Conservation (phyloP, 92 coral and sea anemone species). For the Epizoanthus fatuus region DNA sequence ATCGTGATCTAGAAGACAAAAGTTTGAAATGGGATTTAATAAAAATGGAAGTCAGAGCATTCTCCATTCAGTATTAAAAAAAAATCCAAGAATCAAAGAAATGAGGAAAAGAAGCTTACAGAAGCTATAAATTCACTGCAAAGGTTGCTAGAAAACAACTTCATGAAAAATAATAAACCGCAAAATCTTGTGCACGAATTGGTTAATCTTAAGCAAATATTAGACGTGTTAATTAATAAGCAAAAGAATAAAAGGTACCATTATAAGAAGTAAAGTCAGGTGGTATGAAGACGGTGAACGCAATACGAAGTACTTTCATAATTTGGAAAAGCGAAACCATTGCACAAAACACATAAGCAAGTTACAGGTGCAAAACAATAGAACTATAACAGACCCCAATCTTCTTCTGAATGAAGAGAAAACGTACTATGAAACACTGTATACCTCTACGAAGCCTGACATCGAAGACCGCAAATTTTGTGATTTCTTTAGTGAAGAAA, state of each 20-base stretch:
- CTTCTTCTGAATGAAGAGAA: constrained; percentile 2
- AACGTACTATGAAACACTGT: constrained; percentile 16
- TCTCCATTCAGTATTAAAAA: background rate
- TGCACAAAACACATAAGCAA: constrained; percentile 9
- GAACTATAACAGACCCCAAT: background rate
- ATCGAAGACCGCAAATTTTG: too few species aligned
- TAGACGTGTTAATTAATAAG: constrained; percentile 17
- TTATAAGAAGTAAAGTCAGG: constrained; percentile 34
- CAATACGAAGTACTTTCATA: constrained; percentile 35
- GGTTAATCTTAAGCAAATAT: background rate
- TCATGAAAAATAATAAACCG: background rate
- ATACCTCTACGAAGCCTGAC: too few species aligned
- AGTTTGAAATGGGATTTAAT: constrained; percentile 29
- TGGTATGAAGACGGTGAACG: constrained; percentile 61
- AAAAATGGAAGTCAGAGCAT: constrained; percentile 23
- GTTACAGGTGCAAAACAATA: background rate
- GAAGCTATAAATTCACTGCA: background rate
- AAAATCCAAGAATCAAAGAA: background rate
- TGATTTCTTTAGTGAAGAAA: too few species aligned
- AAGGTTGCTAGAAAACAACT: background rate
- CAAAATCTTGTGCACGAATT: background rate
- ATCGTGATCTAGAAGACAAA: background rate
- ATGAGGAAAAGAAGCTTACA: background rate
- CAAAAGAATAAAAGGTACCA: constrained; percentile 25
- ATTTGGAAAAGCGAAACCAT: constrained; percentile 21